Base-by-base conservation (phyloP, 2,888 invertebrate species). In the Hydroisotoma schaefferi region DNA sequence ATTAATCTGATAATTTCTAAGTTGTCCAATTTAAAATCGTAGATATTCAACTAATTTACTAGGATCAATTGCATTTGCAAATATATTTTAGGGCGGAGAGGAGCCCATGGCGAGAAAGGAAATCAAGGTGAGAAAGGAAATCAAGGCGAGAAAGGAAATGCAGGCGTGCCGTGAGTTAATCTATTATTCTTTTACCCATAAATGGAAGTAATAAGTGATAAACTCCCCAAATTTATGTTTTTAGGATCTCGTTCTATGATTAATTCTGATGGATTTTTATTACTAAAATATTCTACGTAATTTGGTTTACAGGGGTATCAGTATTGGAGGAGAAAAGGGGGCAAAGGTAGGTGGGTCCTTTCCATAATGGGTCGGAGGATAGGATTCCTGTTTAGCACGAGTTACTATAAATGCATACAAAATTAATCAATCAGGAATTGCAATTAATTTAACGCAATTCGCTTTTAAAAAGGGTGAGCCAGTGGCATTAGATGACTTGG, bases 281-380 rank as follows among this genome's bases (percentile, higher is more conserved):
- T n/a, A n/a, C n/a, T n/a, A n/a, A n/a, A n/a, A n/a, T 33, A 10
- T 33, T 12, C 33, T 33, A 43, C 6, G 20, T 26, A 20, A 26
- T 20, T 6, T 28, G 55, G 59, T 2, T 56, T 56, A 20, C 6
- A 12, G n/a, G 22, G 63, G 63, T 15, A 28, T 63, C 5, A 57
- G 54, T 15, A 61, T 66, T 46, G 47, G 48, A 15, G 66, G 66
- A 1, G 57, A 48, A 28, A 63, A 63, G 18, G 66, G 66, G 6
- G 51, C 28, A 5, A 63, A 66, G 59, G 63, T 59, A 22, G 12
- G 43, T 49, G 8, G 18, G 49, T 49, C 49, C 22, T n/a, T n/a
- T n/a, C n/a, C n/a, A n/a, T n/a, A n/a, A n/a, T n/a, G n/a, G n/a
- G n/a, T n/a, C n/a, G n/a, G n/a, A n/a, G n/a, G n/a, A n/a, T n/a